Percentiles rank a stretch among this genome's conserved stretches.
Evolutionary conservation across 2,113 vertebrate species (phyloP).

Genomic region (Rhagologus leucostigma): DNA sequence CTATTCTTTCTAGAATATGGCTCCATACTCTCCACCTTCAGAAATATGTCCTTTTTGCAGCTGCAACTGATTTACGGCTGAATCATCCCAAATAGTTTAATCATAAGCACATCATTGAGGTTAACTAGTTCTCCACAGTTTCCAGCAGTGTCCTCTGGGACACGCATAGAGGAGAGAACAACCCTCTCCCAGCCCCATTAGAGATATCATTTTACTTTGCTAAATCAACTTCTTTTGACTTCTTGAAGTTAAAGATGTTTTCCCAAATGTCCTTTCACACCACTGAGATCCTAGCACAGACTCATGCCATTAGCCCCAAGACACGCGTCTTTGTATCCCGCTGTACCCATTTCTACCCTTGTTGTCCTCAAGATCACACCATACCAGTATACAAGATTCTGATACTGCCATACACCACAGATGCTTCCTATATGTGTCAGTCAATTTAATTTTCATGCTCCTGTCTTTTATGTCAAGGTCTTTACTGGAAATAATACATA

Average conservation of each 20-base stretch:
- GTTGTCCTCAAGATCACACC: background rate
- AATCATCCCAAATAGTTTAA: background rate
- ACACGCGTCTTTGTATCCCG: background rate
- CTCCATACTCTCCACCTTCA: background rate
- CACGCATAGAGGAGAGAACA: accelerated
- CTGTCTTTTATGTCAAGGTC: background rate
- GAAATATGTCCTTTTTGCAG: background rate
- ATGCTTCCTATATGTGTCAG: background rate
- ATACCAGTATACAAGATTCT: background rate
- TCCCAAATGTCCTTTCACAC: background rate
- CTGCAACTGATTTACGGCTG: background rate
- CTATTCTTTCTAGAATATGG: background rate
- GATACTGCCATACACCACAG: background rate
- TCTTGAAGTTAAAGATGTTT: background rate
- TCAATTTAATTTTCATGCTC: background rate
- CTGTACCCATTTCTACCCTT: background rate
- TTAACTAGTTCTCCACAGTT: background rate
- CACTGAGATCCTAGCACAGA: background rate
- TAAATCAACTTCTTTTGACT: background rate
- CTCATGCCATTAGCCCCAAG: background rate
- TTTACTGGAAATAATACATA: slow-evolving; percentile 1
- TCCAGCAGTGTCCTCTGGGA: background rate
- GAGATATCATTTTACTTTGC: background rate
- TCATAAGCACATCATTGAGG: background rate
- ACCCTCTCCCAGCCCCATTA: background rate